phyloP scores from a whole-genome alignment of 2,113 vertebrate species.

The Nycticebus coucang region DNA sequence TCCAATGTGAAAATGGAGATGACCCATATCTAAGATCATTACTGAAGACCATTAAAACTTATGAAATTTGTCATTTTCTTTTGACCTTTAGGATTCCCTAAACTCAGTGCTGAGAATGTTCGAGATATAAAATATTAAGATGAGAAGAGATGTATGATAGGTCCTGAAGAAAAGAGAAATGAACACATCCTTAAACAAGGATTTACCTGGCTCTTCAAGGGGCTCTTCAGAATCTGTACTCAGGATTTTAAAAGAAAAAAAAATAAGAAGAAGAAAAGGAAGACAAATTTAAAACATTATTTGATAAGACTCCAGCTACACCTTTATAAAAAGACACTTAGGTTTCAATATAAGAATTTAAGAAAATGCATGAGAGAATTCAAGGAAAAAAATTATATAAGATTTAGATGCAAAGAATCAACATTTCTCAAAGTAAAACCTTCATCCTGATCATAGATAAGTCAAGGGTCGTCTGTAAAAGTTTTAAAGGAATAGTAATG shows the following conservation, averaged over 20 bases:
- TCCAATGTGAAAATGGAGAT: not conserved
- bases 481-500: not conserved
- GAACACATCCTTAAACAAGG: not conserved
- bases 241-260: constrained; percentile 1
- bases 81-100: not conserved
- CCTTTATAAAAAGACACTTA: not conserved
- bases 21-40: not conserved
- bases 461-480: not conserved
- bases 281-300: not conserved
- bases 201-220: not conserved
- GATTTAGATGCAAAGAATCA: not conserved
- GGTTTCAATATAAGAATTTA: not conserved
- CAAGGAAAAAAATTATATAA: not conserved
- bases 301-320: not conserved
- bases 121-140: not conserved
- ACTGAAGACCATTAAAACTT: not conserved
- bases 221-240: not conserved
- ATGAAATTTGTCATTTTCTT: not conserved
- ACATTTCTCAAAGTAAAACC: not conserved
- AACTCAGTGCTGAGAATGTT: not conserved
- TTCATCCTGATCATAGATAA: not conserved
- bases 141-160: not conserved
- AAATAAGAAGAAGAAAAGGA: not conserved
- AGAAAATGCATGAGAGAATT: not conserved
- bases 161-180: constrained; percentile 15